A percentile compares a stretch with the other conserved stretches of the same genome.
phyloP scores from a whole-genome alignment of 2,888 invertebrate species.

The Hyppa rectilinea region DNA sequence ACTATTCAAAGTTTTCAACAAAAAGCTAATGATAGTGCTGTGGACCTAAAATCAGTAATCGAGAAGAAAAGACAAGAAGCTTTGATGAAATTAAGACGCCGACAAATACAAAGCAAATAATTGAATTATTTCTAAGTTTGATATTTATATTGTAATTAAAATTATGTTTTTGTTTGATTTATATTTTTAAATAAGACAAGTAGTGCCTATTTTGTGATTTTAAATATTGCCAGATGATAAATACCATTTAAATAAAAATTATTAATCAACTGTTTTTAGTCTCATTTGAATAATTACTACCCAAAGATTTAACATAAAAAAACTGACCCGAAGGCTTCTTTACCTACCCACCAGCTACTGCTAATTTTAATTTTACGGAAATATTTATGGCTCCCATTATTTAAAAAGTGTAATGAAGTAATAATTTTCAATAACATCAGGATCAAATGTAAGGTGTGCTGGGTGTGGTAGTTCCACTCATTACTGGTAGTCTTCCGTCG shows the following conservation, averaged over 20 bases:
- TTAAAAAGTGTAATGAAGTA: not conserved
- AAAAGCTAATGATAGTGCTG: slow-evolving; percentile 57
- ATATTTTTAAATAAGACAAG: slow-evolving; percentile 34
- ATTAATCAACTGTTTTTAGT: slow-evolving; percentile 12
- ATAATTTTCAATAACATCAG: not conserved
- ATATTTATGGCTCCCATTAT: not conserved
- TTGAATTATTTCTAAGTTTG: slow-evolving; percentile 39
- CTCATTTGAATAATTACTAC: slow-evolving; percentile 9
- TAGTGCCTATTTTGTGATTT: slow-evolving; percentile 49
- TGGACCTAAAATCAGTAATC: slow-evolving; percentile 80
- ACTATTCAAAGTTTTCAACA: slow-evolving; percentile 41
- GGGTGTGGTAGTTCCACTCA: not conserved
- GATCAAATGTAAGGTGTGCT: not conserved
- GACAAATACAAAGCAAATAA: slow-evolving; percentile 76
- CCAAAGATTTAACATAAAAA: not conserved
- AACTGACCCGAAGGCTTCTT: not conserved
- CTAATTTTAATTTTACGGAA: not conserved
- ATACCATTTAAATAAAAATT: slow-evolving; percentile 28
- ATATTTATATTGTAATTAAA: slow-evolving; percentile 49
- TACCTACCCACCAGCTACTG: not conserved
- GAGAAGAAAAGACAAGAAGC: slow-evolving; percentile 89
- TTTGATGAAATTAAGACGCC: slow-evolving; percentile 83
- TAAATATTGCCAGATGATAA: slow-evolving; percentile 45
- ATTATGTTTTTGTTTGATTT: slow-evolving; percentile 61
- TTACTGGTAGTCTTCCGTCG: not conserved